Base-by-base conservation (phyloP, 2,113 vertebrate species). In the Callocephalon fimbriatum region DNA sequence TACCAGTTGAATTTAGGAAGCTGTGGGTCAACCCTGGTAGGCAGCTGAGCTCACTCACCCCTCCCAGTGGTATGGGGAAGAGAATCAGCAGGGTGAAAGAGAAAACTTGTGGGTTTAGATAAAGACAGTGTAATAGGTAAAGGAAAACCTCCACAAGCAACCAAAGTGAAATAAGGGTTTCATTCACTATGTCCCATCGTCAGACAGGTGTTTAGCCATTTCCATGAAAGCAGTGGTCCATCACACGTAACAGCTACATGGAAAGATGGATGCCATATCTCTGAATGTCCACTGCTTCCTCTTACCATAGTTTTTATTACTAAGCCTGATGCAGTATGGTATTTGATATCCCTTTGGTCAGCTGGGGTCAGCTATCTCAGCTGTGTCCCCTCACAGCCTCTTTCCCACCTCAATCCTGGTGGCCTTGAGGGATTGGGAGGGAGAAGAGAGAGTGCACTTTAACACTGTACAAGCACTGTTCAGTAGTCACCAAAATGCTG, bases 241-340 rank as follows among this genome's bases (percentile, higher is more conserved):
- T 47, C 37, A 20, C 0, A 1, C 0, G 0, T 62, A 53, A 32
- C 3, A 5, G 16, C 8, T 75, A 15, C 58, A n/a, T 58, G 14
- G 21, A 27, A 80, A 67, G 68, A 63, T 13, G 32, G 6, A 47
- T 0, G 1, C 5, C 16, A 3, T 66, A 16, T 16, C 10, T 47
- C 62, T 23, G 32, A 75, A 15, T 12, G 7, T 47, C 38, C 16
- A 13, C 29, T 15, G 7, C 48, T 84, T 76, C 18, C 47, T 54
- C 25, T 54, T 54, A 53, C 18, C 8, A 7, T 25, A 47, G 22
- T 13, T 84, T 74, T 56, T 48, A 56, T 48, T 56, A 7, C 29
- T 48, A 38, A 76, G 14, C 7, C 15, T 58, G 31, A 58, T 31
- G 40, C 7, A 13, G 16, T 61, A 18, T 35, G 25, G 16, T 31